A percentile compares a stretch with the other conserved stretches of the same genome.
These are phyloP conservation scores for Coenonympha glycerion DNA, from an alignment of 2,888 invertebrate genomes.

Conservation along the genomic window DNA sequence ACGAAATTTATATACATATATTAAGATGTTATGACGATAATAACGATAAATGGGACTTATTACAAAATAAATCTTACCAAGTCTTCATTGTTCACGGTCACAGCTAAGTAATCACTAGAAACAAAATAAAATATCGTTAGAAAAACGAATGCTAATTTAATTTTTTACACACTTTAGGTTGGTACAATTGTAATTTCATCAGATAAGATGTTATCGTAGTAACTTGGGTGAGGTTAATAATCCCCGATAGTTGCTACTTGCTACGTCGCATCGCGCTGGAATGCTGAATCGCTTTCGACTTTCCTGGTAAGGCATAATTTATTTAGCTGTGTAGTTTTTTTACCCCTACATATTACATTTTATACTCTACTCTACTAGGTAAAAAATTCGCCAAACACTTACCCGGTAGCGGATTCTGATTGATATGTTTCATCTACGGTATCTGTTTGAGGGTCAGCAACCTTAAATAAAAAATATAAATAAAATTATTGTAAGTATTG, in stretches of 20 bases:
- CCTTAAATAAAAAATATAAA: constrained; percentile 29
- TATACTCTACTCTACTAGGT: not conserved
- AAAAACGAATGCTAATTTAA: not conserved
- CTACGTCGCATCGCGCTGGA: too few species aligned
- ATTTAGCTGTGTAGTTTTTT: too few species aligned
- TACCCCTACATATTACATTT: too few species aligned
- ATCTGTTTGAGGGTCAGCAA: constrained; percentile 37
- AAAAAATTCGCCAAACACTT: constrained; percentile 20
- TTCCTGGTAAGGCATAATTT: too few species aligned
- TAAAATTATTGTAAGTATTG: not conserved
- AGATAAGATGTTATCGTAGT: too few species aligned
- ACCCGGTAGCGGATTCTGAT: constrained; percentile 59
- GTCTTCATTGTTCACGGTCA: constrained; percentile 55
- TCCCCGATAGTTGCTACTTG: too few species aligned
- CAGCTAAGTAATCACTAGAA: constrained; percentile 58
- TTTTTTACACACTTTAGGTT: too few species aligned
- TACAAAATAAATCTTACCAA: constrained; percentile 40
- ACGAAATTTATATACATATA: too few species aligned
- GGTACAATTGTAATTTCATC: too few species aligned
- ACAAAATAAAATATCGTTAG: not conserved
- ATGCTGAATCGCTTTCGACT: too few species aligned
- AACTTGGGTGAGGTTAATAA: not conserved
- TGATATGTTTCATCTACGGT: constrained; percentile 54
- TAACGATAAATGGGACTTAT: not conserved
- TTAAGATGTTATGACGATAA: not conserved